These are phyloP conservation scores for Timema podura DNA, from an alignment of 2,888 invertebrate species.

Conservation along the genomic window DNA sequence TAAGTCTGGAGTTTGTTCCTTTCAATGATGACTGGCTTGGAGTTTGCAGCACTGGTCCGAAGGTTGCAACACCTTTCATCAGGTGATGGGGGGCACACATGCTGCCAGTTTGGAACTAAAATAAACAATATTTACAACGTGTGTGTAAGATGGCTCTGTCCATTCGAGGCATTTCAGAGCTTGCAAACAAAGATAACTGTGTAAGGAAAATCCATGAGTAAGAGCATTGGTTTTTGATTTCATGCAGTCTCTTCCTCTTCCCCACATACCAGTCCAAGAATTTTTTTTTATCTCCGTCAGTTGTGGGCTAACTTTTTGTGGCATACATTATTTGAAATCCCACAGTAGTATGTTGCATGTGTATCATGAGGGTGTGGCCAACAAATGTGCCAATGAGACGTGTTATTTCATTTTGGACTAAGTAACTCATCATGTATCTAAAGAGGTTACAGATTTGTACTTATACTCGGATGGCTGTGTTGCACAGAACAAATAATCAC, in stretches of 20 bases:
- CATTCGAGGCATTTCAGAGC: neutral
- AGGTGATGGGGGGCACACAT: no score
- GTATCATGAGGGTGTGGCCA: constrained; percentile 11
- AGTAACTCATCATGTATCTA: constrained; percentile 1
- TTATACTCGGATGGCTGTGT: constrained; percentile 5
- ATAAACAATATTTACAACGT: no score
- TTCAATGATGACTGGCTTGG: no score
- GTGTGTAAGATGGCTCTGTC: no score
- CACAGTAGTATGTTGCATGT: constrained; percentile 4
- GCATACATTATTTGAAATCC: neutral
- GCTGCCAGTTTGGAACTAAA: no score
- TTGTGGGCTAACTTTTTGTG: neutral
- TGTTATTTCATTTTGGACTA: neutral
- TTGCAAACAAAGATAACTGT: neutral
- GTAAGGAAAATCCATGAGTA: constrained; percentile 1
- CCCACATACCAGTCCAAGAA: constrained; percentile 3
- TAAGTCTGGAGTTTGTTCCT: no score
- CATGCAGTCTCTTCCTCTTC: neutral
- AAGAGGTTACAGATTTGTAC: neutral
- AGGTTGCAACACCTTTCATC: no score
- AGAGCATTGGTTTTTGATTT: neutral
- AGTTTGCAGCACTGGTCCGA: no score
- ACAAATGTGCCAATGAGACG: neutral
- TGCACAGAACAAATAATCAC: constrained; percentile 1
- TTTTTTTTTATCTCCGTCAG: constrained; percentile 1